Percentiles rank a stretch among this genome's conserved stretches.
Evolutionary conservation across 2,113 vertebrate species (phyloP).

Genomic region (Dipodomys merriami): DNA sequence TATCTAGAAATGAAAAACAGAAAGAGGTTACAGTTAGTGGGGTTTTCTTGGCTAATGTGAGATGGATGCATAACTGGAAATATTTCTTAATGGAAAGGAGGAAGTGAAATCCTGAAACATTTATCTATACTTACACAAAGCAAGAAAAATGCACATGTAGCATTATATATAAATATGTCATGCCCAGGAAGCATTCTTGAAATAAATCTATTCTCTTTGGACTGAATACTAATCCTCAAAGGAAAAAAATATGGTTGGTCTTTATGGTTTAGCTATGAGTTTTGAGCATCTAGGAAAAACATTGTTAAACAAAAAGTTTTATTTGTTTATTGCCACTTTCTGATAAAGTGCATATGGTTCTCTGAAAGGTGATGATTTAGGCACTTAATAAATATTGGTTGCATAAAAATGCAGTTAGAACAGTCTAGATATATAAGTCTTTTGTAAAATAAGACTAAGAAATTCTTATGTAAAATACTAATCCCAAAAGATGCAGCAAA

Average conservation of each 20-base stretch:
- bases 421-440: not conserved
- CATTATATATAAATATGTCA: not conserved
- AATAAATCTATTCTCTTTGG: not conserved
- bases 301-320: not conserved
- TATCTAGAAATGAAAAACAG: not conserved
- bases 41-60: not conserved
- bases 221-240: conserved; percentile 8
- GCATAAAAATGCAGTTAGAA: not conserved
- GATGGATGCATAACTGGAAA: conserved; percentile 5
- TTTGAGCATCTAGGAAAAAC: not conserved
- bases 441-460: not conserved
- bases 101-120: not conserved
- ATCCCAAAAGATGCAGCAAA: not conserved
- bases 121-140: conserved; percentile 20
- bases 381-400: not conserved
- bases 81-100: conserved; percentile 16
- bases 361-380: not conserved
- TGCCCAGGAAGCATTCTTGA: not conserved
- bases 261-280: conserved; percentile 10
- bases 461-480: not conserved
- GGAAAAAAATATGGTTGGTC: not conserved
- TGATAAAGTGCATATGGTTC: not conserved
- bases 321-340: conserved; percentile 28
- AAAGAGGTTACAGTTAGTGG: not conserved
- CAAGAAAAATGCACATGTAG: not conserved